These are phyloP conservation scores for Ypsolopha scabrella DNA, from an alignment of 2,888 invertebrate species.

Conservation along the genomic window DNA sequence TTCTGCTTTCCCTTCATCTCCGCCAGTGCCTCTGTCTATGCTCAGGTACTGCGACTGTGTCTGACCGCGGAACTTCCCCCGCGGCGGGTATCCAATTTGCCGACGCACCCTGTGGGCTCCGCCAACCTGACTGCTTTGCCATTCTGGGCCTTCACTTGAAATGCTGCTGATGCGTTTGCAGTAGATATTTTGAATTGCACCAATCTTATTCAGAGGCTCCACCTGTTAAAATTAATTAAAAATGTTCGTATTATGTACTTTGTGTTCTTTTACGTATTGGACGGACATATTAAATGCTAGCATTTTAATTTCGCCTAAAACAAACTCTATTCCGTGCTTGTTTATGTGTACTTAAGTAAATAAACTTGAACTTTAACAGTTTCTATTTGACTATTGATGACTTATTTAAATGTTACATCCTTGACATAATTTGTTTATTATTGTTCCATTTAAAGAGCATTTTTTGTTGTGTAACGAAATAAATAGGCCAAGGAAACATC, in stretches of 20 bases:
- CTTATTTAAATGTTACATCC: conserved; percentile 7
- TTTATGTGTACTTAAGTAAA: no score
- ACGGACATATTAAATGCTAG: no score
- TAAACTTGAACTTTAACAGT: no score
- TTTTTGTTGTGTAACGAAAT: conserved; percentile 34
- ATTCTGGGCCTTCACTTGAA: neutral
- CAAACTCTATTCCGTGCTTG: no score
- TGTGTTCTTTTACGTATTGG: no score
- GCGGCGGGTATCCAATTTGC: conserved; percentile 22
- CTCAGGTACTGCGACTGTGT: conserved; percentile 88
- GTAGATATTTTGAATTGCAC: conserved; percentile 15
- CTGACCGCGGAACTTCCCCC: conserved; percentile 76
- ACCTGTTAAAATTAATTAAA: conserved; percentile 24
- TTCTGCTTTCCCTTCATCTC: conserved; percentile 81
- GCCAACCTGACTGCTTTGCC: no score
- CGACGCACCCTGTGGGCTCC: conserved; percentile 18
- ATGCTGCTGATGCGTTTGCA: conserved; percentile 19
- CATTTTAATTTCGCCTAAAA: no score
- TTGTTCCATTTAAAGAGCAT: conserved; percentile 10
- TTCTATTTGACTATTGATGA: no score
- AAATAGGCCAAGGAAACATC: conserved; percentile 43
- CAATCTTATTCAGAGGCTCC: conserved; percentile 15
- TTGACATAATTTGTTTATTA: conserved; percentile 26
- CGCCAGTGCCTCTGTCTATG: conserved; percentile 59
- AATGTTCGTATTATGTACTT: no score